These are phyloP conservation scores for Oreocharis arfaki DNA, from an alignment of 2,113 vertebrate species.

Conservation along the genomic window DNA sequence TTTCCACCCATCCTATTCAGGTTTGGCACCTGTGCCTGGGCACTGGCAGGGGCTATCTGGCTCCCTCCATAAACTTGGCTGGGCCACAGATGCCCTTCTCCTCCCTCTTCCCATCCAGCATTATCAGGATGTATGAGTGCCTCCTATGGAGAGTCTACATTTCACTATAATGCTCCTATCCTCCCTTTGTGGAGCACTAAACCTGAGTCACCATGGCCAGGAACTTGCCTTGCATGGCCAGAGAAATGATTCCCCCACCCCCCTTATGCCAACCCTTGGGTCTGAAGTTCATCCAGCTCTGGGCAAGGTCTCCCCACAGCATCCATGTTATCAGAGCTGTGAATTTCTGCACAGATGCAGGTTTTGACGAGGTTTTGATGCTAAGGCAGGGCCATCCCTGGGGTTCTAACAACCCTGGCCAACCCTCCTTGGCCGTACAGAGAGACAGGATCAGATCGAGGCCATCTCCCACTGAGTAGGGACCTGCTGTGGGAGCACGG, in stretches of 20 bases:
- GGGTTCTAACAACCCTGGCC: not conserved
- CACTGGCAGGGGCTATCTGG: not conserved
- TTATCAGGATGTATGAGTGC: not conserved
- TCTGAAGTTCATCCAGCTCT: conserved; percentile 40
- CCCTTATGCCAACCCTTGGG: not conserved
- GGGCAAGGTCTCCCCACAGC: not conserved
- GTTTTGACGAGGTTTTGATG: not conserved
- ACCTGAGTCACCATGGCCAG: conserved; percentile 32
- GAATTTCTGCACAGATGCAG: accelerated
- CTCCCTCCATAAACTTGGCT: not conserved
- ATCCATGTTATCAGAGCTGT: not conserved
- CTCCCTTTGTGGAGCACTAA: conserved; percentile 48
- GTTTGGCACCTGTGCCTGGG: not conserved
- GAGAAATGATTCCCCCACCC: not conserved
- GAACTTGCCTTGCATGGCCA: not conserved
- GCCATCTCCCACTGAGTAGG: not conserved
- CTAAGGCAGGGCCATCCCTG: not conserved
- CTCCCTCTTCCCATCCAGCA: not conserved
- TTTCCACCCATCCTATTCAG: not conserved
- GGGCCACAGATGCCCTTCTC: not conserved
- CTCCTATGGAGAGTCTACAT: conserved; percentile 51
- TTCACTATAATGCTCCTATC: conserved; percentile 19
- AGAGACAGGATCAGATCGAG: not conserved
- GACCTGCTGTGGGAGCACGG: accelerated
- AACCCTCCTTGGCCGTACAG: not conserved